Base-by-base conservation (phyloP, 2,113 vertebrate genomes). In the Ceyx cyanopectus region DNA sequence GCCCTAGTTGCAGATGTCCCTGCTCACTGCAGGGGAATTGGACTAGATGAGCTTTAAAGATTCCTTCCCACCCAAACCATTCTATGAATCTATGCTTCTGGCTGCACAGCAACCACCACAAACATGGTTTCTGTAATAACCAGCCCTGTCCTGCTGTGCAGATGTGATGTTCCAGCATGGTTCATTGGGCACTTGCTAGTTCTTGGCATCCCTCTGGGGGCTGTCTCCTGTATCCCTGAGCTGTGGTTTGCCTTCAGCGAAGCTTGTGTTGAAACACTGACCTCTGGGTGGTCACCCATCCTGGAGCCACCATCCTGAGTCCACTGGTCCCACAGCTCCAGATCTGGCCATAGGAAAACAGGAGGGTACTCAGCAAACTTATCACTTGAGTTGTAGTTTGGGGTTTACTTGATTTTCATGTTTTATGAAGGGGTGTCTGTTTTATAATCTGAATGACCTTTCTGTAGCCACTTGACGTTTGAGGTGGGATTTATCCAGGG, bases 21-120 rank as follows among this genome's bases (percentile, higher is more conserved):
- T 65, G 40, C 27, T 65, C 19, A 8, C 62, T 65, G 40, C 40
- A 43, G 27, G 41, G 27, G 22, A 12, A 4, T 65, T 65, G 40
- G 62, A 45, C 27, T 43, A 30, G 27, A 21, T 65, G 62, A 30
- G 26, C 12, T 30, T 63, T 12, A 43, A 43, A 63, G 61, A 7
- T 63, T 12, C 27, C 12, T 65, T 65, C 24, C 26, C 19, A 41
- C 17, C 37, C 37, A 63, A 20, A 63, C 37, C 34, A 17, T 62
- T 41, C 34, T 61, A 24, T 62, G 37, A 26, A 19, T 41, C 23
- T 61, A 26, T 62, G 26, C 5, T 74, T 70, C 46, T 69, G 79
- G 27, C 12, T 2, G 0, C 0, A 0, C 20, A 19, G 17, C 40
- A 30, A 24, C 29, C 22, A 15, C 46, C 6, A 4, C 12, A 7